phyloP scores from a whole-genome alignment of 2,888 invertebrate genomes.

The Cryptosula pallasiana region DNA sequence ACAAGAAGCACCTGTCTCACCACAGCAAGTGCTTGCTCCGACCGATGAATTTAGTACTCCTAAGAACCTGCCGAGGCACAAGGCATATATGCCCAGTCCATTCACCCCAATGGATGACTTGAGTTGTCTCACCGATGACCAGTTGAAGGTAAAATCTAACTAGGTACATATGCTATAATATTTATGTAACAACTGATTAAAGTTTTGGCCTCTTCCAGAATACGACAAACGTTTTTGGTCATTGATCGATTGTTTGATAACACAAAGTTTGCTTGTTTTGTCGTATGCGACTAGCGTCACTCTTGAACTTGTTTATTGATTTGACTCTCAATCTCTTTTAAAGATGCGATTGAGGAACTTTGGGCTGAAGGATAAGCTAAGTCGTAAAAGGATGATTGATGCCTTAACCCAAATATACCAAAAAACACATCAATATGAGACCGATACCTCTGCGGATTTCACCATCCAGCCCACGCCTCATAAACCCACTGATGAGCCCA shows the following conservation, averaged over 20 bases:
- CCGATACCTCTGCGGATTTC: conserved; percentile 6
- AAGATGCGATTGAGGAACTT: background rate
- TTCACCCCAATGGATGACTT: conserved; percentile 18
- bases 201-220: too few relatives aligned
- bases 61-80: background rate
- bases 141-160: conserved; percentile 2
- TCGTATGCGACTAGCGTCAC: too few relatives aligned
- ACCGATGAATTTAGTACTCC: background rate
- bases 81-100: conserved; percentile 16
- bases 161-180: too few relatives aligned
- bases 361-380: conserved; percentile 8
- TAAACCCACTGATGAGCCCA: too few relatives aligned
- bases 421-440: conserved; percentile 12
- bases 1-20: background rate
- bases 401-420: background rate
- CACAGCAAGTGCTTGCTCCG: background rate
- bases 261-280: too few relatives aligned
- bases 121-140: background rate
- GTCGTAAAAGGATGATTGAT: conserved; percentile 14
- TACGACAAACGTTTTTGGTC: too few relatives aligned
- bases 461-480: background rate
- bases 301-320: too few relatives aligned
- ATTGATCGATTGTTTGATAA: too few relatives aligned
- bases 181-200: too few relatives aligned
- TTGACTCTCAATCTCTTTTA: too few relatives aligned